These are phyloP conservation scores for Desmodus rotundus DNA, from an alignment of 2,113 vertebrate species.

Conservation along the genomic window DNA sequence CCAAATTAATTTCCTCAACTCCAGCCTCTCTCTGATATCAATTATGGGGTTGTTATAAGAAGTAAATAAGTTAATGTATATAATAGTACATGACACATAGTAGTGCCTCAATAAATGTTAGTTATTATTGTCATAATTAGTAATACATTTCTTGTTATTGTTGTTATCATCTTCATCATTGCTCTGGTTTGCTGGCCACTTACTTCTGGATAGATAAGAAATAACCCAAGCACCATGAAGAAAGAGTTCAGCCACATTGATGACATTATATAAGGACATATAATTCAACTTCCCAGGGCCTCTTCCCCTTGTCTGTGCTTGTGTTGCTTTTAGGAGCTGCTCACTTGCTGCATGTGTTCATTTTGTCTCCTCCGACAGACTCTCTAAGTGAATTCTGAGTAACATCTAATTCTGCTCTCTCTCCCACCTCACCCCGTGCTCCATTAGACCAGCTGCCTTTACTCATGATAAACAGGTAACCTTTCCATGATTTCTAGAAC, in stretches of 20 bases:
- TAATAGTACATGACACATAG: too few species aligned
- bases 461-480: not conserved
- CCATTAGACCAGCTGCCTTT: not conserved
- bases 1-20: not conserved
- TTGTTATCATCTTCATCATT: not conserved
- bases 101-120: not conserved
- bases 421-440: not conserved
- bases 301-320: not conserved
- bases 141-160: fast-evolving
- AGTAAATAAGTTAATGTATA: not conserved
- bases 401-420: not conserved
- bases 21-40: not conserved
- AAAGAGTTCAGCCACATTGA: not conserved
- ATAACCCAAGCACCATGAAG: not conserved
- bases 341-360: not conserved
- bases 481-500: not conserved
- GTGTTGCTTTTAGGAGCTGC: not conserved
- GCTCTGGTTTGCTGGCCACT: not conserved
- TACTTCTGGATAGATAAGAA: not conserved
- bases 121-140: not conserved
- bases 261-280: not conserved
- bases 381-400: not conserved
- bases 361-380: not conserved
- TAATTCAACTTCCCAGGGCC: not conserved
- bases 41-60: not conserved